These are phyloP conservation scores for Chaetodon auriga DNA, from an alignment of 2,113 vertebrate species.

Conservation along the genomic window DNA sequence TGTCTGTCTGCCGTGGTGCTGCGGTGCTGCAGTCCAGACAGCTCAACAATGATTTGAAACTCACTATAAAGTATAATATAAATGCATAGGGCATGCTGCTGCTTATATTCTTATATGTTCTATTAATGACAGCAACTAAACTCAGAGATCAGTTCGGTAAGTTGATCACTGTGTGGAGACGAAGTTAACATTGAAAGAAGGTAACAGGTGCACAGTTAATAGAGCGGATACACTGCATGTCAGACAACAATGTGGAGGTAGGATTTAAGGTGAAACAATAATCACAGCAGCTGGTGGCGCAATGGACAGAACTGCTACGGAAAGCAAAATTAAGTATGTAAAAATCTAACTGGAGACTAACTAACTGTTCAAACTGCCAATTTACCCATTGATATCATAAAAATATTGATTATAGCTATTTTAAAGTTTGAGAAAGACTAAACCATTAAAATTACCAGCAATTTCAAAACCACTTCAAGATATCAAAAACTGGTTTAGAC, in stretches of 20 bases:
- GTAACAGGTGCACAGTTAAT: not conserved
- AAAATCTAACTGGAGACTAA: not conserved
- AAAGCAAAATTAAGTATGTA: not conserved
- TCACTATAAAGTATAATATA: not conserved
- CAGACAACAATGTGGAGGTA: not conserved
- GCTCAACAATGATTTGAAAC: not conserved
- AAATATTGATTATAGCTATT: not conserved
- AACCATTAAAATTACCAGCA: not conserved
- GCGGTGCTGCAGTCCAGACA: not conserved
- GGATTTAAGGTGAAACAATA: not conserved
- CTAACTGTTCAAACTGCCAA: not conserved
- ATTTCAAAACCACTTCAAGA: not conserved
- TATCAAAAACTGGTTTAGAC: not conserved
- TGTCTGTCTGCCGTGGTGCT: no score
- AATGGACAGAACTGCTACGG: not conserved
- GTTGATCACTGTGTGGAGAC: not conserved
- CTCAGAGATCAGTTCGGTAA: not conserved
- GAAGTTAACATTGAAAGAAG: not conserved
- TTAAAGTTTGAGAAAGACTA: not conserved
- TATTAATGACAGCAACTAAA: not conserved
- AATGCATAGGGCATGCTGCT: not conserved
- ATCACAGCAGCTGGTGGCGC: not conserved
- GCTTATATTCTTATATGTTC: not conserved
- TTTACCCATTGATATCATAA: not conserved
- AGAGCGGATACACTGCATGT: not conserved